Conservation (phyloP, 2,888 invertebrate species). For the Cheilosia vernalis region DNA sequence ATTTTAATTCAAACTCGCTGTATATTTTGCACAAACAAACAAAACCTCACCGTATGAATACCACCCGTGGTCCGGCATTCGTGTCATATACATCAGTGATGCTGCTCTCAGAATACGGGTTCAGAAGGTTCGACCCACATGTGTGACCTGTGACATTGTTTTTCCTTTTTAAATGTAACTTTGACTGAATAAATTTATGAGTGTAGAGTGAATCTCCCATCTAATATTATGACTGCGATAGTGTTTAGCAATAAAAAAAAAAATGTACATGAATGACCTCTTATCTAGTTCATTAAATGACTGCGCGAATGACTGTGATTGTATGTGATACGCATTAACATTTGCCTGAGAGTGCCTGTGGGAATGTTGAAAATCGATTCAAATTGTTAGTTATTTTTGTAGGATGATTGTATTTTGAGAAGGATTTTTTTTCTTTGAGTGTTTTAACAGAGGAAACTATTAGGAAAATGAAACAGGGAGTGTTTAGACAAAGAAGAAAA, state of each 20-base stretch:
- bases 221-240: constrained; percentile 42
- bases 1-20: too few relatives aligned
- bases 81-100: too few relatives aligned
- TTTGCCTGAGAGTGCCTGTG: constrained; percentile 42
- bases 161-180: background rate
- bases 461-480: background rate
- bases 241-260: constrained; percentile 22
- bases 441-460: background rate
- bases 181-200: constrained; percentile 2
- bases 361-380: constrained; percentile 12
- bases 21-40: too few relatives aligned
- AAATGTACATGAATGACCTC: constrained; percentile 15
- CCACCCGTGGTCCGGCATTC: too few relatives aligned
- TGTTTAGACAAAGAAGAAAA: constrained; percentile 17
- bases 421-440: background rate
- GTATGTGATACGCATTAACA: constrained; percentile 62
- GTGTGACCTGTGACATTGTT: constrained; percentile 16
- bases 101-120: too few relatives aligned
- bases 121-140: background rate
- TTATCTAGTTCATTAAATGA: constrained; percentile 52
- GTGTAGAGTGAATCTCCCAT: constrained; percentile 40
- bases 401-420: background rate
- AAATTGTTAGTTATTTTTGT: background rate
- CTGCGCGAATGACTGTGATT: constrained; percentile 56
- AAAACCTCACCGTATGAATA: too few relatives aligned